phyloP scores from a whole-genome alignment of 2,113 vertebrate genomes.

The Ondatra zibethicus region DNA sequence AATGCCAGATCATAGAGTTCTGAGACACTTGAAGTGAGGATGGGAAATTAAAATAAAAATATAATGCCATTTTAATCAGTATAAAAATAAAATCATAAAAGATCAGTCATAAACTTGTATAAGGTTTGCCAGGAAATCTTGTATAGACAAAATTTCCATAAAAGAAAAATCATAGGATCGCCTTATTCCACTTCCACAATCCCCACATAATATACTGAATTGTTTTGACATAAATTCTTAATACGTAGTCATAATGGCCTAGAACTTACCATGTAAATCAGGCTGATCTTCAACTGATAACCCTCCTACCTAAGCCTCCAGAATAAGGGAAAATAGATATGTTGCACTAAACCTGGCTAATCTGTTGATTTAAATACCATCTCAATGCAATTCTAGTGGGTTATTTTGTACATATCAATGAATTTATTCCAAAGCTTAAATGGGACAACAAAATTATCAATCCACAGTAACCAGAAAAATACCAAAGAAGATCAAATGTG shows the following conservation, averaged over 20 bases:
- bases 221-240: not conserved
- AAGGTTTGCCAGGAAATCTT: not conserved
- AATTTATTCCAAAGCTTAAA: not conserved
- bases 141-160: not conserved
- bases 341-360: not conserved
- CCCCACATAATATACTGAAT: not conserved
- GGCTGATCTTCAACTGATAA: not conserved
- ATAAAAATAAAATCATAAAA: not conserved
- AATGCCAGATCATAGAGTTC: not conserved
- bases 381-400: not conserved
- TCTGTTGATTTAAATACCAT: not conserved
- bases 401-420: not conserved
- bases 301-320: not conserved
- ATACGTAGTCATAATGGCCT: not conserved
- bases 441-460: not conserved
- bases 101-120: not conserved
- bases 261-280: not conserved
- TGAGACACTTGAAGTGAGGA: not conserved
- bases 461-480: not conserved
- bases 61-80: not conserved
- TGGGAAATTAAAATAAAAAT: not conserved
- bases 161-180: not conserved
- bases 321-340: not conserved
- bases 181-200: not conserved
- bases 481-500: not conserved